Base-by-base conservation (phyloP, 2,113 vertebrate genomes). In the Tautogolabrus adspersus region DNA sequence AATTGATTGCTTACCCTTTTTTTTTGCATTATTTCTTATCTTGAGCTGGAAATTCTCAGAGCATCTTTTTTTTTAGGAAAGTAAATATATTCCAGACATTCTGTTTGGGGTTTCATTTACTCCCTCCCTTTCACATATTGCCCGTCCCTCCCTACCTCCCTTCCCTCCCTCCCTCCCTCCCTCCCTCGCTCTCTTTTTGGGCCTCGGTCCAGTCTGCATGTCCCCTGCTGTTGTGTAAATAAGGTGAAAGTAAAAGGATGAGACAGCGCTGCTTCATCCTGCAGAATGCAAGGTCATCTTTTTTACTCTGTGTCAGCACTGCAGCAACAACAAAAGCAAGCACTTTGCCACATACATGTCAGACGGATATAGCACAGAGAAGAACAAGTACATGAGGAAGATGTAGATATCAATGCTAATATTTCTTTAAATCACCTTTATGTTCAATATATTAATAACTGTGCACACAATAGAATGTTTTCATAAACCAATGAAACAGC, bases 151-250 rank as follows among this genome's bases (percentile, higher is more conserved):
- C 19, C 42, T 55, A 23, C 42, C 58, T 72, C 47, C 10, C 37
- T 69, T 51, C 26, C 19, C 42, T 55, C 30, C 42, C 58, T 72
- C 47, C 10, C 37, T 69, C 19, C 18, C 47, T 51, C 26, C 19
- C 42, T 55, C 30, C 42, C 58, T 72, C 47, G 18, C 49, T n/a
- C 37, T 65, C 23, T 66, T 59, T 70, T 59, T 54, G 74, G 68
- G 84, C 69, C 47, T 56, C 34, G 21, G 74, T 73, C 52, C 65
- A 74, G 49, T 51, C 61, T 69, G 63, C 55, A 57, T 58, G 51
- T 66, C 42, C 64, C 70, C 75, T 69, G 70, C 77, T 88, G 85
- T 77, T 85, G 82, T 88, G 79, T 86, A 86, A 83, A 83, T 78
- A 86, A 66, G 42, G 54, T 65, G 66, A 82, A 72, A 82, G 75